Conservation (phyloP, 2,113 vertebrate species). For the Macaca nemestrina region DNA sequence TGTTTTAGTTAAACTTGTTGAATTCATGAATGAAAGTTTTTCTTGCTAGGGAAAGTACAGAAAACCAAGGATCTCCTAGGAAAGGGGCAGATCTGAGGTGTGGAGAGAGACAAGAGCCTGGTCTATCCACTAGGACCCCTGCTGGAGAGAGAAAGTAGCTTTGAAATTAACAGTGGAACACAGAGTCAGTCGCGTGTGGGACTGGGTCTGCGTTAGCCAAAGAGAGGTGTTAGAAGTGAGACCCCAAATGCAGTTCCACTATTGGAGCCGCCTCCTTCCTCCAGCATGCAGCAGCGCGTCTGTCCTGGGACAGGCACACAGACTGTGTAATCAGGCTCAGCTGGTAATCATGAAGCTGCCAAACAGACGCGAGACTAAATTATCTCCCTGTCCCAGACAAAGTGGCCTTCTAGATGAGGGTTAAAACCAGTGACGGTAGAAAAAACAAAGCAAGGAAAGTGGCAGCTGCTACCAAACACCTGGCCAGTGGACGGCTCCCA, state of each 20-base stretch:
- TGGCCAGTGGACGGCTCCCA: conserved; percentile 57
- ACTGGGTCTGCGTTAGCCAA: neutral
- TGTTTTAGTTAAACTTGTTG: neutral
- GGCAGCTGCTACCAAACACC: conserved; percentile 79
- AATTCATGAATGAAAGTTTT: neutral
- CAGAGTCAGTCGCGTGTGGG: neutral
- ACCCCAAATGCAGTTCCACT: conserved; percentile 31
- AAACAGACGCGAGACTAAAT: conserved; percentile 81
- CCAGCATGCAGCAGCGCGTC: neutral
- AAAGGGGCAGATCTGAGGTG: neutral
- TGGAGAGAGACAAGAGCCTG: neutral
- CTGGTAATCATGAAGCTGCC: conserved; percentile 83
- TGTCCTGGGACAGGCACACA: conserved; percentile 78
- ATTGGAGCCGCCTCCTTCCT: neutral
- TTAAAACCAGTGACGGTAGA: conserved; percentile 74
- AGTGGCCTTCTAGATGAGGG: conserved; percentile 77
- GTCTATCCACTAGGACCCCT: neutral
- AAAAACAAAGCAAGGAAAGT: conserved; percentile 57
- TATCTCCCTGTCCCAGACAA: conserved; percentile 74
- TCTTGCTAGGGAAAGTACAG: neutral
- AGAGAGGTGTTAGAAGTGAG: neutral
- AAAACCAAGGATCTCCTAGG: neutral
- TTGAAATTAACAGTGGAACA: neutral
- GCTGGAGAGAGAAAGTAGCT: neutral
- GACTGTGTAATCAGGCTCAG: conserved; percentile 84